Evolutionary conservation across 2,113 vertebrate genomes (phyloP), one percentile per base, ranked within the genome.

Genomic region (Cephalopterus ornatus): DNA sequence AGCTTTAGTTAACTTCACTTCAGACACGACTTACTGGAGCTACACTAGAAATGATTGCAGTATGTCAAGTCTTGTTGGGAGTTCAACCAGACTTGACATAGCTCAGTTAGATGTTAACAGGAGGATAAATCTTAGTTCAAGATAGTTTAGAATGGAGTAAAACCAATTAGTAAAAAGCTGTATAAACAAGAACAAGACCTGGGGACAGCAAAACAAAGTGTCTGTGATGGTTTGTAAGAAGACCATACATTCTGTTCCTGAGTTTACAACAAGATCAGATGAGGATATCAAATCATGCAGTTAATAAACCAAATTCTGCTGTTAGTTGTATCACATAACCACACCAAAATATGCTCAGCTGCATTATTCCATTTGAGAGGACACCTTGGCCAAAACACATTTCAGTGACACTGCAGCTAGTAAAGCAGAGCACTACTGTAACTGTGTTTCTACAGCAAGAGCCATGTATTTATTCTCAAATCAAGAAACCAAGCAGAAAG

Each of bases 291-390:
- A 78, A 63, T 46, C 7, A 70, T 3, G 6, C 8, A 24, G 27
- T 33, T 23, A 62, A 44, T 2, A 83, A 47, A 78, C 12, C 32
- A 71, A 77, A 74, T 67, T 53, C 39, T 72, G 35, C 39, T 80
- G 6, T 32, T 76, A 53, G 39, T 12, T 74, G 26, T 58, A 39
- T 23, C 86, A 47, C 0, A 0, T 20, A 58, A 32, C 22, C 2
- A 1, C 53, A 55, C 23, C 39, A 42, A 62, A 80, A 59, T 9
- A 77, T 1, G 14, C n/a, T 62, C 41, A 88, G 52, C 11, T n/a
- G 52, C n/a, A 33, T 23, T 18, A 74, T 27, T 55, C 33, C 56
- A 50, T 14, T 59, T 12, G 27, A 81, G 58, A 58, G 9, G 14
- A 67, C 8, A 52, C 20, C 42, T 58, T 47, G 13, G 14, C 12